A percentile compares a stretch with the other conserved stretches of the same genome.
Conservation (phyloP, 2,888 invertebrate species). For the Clunio marinus region DNA sequence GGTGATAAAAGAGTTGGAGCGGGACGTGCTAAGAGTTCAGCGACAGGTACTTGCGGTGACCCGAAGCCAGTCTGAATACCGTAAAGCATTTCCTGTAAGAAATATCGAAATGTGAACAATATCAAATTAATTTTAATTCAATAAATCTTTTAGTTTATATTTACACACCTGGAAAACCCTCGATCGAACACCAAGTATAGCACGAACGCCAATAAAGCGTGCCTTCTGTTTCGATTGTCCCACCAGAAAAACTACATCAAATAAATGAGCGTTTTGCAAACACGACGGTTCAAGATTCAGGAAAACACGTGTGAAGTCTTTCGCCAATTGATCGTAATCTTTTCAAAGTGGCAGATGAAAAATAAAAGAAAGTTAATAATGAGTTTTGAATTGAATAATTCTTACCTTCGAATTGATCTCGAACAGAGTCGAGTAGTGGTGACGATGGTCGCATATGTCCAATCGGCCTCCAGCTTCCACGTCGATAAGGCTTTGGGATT, state of each 20-base stretch:
- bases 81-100: constrained; percentile 92
- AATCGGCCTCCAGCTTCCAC: constrained; percentile 90
- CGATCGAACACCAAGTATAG: constrained; percentile 86
- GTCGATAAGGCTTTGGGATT: constrained; percentile 89
- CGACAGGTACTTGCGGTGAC: constrained; percentile 88
- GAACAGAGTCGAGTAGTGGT: constrained; percentile 83
- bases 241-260: constrained; percentile 86
- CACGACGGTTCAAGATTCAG: constrained; percentile 77
- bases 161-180: constrained; percentile 59
- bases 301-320: constrained; percentile 86
- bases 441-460: constrained; percentile 92
- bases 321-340: constrained; percentile 88
- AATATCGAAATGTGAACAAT: constrained; percentile 53
- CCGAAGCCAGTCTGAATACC: constrained; percentile 92
- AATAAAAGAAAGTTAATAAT: background rate
- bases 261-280: constrained; percentile 73
- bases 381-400: background rate
- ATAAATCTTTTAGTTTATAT: constrained; percentile 39
- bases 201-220: constrained; percentile 83
- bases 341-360: background rate
- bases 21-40: constrained; percentile 78
- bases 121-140: background rate
- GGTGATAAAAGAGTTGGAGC: constrained; percentile 83
- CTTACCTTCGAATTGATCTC: constrained; percentile 78
- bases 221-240: constrained; percentile 90